Conservation (phyloP, 2,113 vertebrate genomes). For the Rutilus rutilus region DNA sequence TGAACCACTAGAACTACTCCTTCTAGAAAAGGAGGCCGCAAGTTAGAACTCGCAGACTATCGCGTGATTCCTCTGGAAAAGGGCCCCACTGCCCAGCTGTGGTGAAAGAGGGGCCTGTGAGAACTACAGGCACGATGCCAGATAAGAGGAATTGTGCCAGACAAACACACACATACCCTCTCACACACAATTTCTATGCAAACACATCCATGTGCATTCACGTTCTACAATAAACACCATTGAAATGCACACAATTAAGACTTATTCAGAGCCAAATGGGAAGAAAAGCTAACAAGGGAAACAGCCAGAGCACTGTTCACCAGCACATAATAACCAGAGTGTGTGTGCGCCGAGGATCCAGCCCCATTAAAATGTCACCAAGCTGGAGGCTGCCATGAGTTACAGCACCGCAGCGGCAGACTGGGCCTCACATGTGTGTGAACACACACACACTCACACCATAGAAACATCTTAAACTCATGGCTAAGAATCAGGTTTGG, state of each 20-base stretch:
- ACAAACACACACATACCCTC: constrained; percentile 44
- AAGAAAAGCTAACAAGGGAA: constrained; percentile 45
- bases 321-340: constrained; percentile 43
- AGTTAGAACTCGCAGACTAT: constrained; percentile 3
- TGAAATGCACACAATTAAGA: constrained; percentile 27
- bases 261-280: constrained; percentile 31
- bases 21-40: constrained; percentile 17
- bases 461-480: not conserved
- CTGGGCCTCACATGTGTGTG: constrained; percentile 9
- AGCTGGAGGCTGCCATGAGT: constrained; percentile 49
- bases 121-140: constrained; percentile 47
- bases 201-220: constrained; percentile 39
- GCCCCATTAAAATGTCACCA: constrained; percentile 55
- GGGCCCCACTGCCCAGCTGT: constrained; percentile 43
- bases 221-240: constrained; percentile 30
- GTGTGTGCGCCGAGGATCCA: constrained; percentile 39
- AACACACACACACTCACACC: constrained; percentile 11
- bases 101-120: constrained; percentile 61
- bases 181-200: constrained; percentile 27
- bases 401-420: constrained; percentile 49
- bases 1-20: not conserved
- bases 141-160: constrained; percentile 30
- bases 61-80: constrained; percentile 34
- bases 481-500: not conserved
- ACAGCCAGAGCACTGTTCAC: constrained; percentile 49